phyloP scores from a whole-genome alignment of 2,888 invertebrate species.

The Allophyes oxyacanthae region DNA sequence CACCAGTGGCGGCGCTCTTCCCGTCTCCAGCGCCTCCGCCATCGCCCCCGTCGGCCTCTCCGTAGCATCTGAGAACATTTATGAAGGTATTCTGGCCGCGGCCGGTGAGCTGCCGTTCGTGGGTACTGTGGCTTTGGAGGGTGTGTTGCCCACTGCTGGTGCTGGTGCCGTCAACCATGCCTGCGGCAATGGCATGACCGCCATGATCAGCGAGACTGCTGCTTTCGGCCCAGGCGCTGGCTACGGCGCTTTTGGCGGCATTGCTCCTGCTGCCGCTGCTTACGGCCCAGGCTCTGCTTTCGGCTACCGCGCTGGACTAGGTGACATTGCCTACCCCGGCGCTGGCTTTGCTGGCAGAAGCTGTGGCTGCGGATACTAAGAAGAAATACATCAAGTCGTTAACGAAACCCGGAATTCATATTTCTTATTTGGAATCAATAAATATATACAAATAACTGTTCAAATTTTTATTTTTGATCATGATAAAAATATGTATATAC shows the following conservation, averaged over 20 bases:
- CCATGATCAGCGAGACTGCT: slow-evolving; percentile 18
- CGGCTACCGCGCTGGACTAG: too few species aligned
- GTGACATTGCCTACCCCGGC: too few species aligned
- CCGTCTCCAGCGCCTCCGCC: slow-evolving; percentile 62
- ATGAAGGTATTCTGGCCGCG: slow-evolving; percentile 20
- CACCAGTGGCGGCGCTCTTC: slow-evolving; percentile 55
- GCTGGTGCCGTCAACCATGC: slow-evolving; percentile 39
- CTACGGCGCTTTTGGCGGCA: too few species aligned
- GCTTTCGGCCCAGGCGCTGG: slow-evolving; percentile 6
- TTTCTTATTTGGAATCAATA: too few species aligned
- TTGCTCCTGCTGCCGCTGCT: slow-evolving; percentile 13
- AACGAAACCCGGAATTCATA: too few species aligned
- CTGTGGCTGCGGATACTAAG: slow-evolving; percentile 7
- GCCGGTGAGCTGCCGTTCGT: slow-evolving; percentile 44
- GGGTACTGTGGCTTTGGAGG: slow-evolving; percentile 44
- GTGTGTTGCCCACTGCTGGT: slow-evolving; percentile 35
- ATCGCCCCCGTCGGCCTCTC: slow-evolving; percentile 63
- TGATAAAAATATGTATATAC: too few species aligned
- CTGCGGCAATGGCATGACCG: slow-evolving; percentile 31
- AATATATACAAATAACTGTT: too few species aligned
- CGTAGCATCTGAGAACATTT: slow-evolving; percentile 52
- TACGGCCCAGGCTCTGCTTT: background rate
- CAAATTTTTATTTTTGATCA: too few species aligned
- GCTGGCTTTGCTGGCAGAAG: slow-evolving; percentile 1
- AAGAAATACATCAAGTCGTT: too few species aligned